Percentiles rank a stretch among this genome's conserved stretches.
These are phyloP conservation scores for Drosophila jambulina DNA, from an alignment of 1,140 invertebrate genomes.

Conservation along the genomic window DNA sequence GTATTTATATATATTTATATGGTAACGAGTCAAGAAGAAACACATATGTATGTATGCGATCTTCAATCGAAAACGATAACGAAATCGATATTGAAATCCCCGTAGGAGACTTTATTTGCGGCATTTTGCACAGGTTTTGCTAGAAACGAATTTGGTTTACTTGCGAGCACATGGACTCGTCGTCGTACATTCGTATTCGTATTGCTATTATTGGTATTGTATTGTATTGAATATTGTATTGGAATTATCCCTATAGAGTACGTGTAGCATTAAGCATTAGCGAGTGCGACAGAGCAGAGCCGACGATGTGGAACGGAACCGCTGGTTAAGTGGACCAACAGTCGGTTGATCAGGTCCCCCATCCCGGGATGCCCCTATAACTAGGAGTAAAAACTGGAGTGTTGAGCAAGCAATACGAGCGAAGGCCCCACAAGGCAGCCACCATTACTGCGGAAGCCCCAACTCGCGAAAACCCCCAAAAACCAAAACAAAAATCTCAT, in stretches of 20 bases:
- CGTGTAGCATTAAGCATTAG: slow-evolving; percentile 55
- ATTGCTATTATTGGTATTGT: slow-evolving; percentile 44
- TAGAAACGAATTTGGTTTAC: slow-evolving; percentile 76
- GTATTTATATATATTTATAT: slow-evolving; percentile 6
- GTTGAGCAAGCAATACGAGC: slow-evolving; percentile 82
- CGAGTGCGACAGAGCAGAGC: slow-evolving; percentile 38
- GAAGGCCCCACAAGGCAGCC: slow-evolving; percentile 60
- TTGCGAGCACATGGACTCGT: slow-evolving; percentile 16
- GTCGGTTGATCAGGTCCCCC: slow-evolving; percentile 65
- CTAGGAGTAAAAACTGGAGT: slow-evolving; percentile 61
- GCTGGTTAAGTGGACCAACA: slow-evolving; percentile 83
- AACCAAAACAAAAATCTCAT: not conserved
- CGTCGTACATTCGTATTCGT: slow-evolving; percentile 43
- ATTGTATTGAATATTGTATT: slow-evolving; percentile 61
- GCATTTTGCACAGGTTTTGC: slow-evolving; percentile 70
- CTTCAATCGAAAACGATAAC: slow-evolving; percentile 21
- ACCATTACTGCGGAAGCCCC: slow-evolving; percentile 56
- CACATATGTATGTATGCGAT: slow-evolving; percentile 24
- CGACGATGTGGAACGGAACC: slow-evolving; percentile 56
- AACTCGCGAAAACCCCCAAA: slow-evolving; percentile 42
- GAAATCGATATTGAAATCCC: slow-evolving; percentile 2
- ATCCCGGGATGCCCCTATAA: slow-evolving; percentile 30
- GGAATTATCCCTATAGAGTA: slow-evolving; percentile 60
- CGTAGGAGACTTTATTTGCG: slow-evolving; percentile 40
- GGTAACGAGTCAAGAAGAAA: slow-evolving; percentile 32